Evolutionary conservation across 2,888 invertebrate genomes (phyloP).

Genomic region (Brenthis hecate): DNA sequence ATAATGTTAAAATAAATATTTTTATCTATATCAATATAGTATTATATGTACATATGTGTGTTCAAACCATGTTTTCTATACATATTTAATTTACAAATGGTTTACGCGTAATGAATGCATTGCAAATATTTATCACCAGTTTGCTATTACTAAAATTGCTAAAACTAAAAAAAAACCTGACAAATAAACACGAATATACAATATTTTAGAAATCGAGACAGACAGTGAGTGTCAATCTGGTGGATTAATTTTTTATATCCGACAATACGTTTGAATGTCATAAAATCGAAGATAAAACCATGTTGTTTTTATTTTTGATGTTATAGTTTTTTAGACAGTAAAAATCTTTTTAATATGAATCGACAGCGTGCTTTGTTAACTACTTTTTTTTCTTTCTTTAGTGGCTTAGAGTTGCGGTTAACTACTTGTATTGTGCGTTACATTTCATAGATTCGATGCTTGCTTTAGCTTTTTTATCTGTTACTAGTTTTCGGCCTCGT

Average conservation of each 20-base stretch:
- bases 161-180: not conserved
- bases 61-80: too few species aligned
- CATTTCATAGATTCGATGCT: too few species aligned
- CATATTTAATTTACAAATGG: too few species aligned
- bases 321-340: constrained; percentile 5
- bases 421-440: not conserved
- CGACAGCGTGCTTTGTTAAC: not conserved
- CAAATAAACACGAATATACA: constrained; percentile 1
- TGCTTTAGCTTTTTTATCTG: too few species aligned
- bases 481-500: too few species aligned
- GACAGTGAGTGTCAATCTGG: constrained; percentile 1
- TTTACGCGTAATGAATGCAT: too few species aligned
- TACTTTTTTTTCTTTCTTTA: too few species aligned
- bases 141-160: not conserved
- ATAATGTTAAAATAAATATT: too few species aligned
- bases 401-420: too few species aligned
- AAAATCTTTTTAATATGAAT: not conserved
- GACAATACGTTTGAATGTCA: constrained; percentile 9
- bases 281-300: constrained; percentile 19
- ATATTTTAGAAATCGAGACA: constrained; percentile 5
- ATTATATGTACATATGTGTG: too few species aligned
- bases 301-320: constrained; percentile 8
- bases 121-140: too few species aligned
- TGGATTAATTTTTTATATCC: constrained; percentile 11
- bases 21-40: too few species aligned